These are phyloP conservation scores for Fabriciana adippe DNA, from an alignment of 2,888 invertebrate genomes.

Conservation along the genomic window DNA sequence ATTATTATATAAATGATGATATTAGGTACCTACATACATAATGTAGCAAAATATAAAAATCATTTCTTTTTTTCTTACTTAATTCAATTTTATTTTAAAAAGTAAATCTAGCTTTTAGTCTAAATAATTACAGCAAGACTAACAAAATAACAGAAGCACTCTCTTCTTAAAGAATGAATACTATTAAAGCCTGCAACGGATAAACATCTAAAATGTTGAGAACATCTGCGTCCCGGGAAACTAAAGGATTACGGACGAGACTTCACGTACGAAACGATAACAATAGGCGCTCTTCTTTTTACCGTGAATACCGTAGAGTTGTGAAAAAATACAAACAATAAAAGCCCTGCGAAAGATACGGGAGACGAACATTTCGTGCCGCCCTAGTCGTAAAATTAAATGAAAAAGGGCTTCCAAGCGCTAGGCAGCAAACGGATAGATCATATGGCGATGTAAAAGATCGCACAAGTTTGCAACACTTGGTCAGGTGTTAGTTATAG, in stretches of 20 bases:
- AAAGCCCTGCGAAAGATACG: constrained; percentile 55
- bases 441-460: constrained; percentile 61
- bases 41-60: too few relatives aligned
- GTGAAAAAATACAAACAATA: constrained; percentile 73
- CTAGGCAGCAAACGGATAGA: constrained; percentile 40
- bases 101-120: constrained; percentile 1
- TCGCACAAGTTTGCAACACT: constrained; percentile 59
- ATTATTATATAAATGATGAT: too few relatives aligned
- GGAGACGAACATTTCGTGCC: constrained; percentile 60
- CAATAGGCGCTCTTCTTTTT: constrained; percentile 62
- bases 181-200: constrained; percentile 37
- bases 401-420: constrained; percentile 44
- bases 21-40: too few relatives aligned
- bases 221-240: constrained; percentile 46
- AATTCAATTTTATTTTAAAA: neutral
- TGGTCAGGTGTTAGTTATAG: constrained; percentile 57
- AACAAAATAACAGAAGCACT: constrained; percentile 10
- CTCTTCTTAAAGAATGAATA: constrained; percentile 32
- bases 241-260: constrained; percentile 44
- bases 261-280: constrained; percentile 56
- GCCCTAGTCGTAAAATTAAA: constrained; percentile 72
- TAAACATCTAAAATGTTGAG: constrained; percentile 42
- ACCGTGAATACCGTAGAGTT: constrained; percentile 55
- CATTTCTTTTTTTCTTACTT: neutral
- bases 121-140: constrained; percentile 17